Percentiles rank a stretch among this genome's conserved stretches.
These are phyloP conservation scores for Nannoperca australis DNA, from an alignment of 2,797 vertebrate species.

Conservation along the genomic window DNA sequence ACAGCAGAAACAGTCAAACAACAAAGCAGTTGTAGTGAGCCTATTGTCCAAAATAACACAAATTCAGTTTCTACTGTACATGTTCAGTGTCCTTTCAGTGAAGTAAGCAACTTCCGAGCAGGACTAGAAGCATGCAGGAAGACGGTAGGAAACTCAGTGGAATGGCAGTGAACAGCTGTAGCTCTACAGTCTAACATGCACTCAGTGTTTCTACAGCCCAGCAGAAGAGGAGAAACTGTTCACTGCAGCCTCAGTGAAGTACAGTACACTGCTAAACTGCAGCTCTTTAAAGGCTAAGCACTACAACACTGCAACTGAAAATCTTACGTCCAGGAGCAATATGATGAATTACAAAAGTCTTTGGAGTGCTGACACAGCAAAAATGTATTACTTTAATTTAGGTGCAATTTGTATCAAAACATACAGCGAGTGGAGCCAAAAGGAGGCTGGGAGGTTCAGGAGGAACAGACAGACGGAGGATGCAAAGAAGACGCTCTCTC, in stretches of 20 bases:
- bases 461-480: conserved; percentile 15
- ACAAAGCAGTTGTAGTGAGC: conserved; percentile 46
- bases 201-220: conserved; percentile 75
- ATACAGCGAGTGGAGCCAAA: conserved; percentile 16
- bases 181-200: conserved; percentile 79
- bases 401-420: conserved; percentile 35
- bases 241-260: conserved; percentile 48
- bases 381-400: conserved; percentile 56
- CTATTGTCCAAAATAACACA: conserved; percentile 26
- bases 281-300: conserved; percentile 4
- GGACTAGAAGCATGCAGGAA: conserved; percentile 64
- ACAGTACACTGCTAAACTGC: conserved; percentile 14
- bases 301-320: conserved; percentile 27
- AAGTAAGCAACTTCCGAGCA: conserved; percentile 8
- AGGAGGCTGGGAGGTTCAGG: conserved; percentile 15
- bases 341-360: conserved; percentile 47
- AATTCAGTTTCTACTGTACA: conserved; percentile 39
- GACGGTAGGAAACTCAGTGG: conserved; percentile 43
- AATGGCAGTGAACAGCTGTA: conserved; percentile 59
- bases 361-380: conserved; percentile 29
- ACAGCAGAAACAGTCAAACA: conserved; percentile 67
- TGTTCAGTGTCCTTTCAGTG: conserved; percentile 27
- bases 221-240: conserved; percentile 81
- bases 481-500: conserved; percentile 67
- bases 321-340: conserved; percentile 42